phyloP scores from a whole-genome alignment of 2,888 invertebrate species.

The Resseliella maxima region DNA sequence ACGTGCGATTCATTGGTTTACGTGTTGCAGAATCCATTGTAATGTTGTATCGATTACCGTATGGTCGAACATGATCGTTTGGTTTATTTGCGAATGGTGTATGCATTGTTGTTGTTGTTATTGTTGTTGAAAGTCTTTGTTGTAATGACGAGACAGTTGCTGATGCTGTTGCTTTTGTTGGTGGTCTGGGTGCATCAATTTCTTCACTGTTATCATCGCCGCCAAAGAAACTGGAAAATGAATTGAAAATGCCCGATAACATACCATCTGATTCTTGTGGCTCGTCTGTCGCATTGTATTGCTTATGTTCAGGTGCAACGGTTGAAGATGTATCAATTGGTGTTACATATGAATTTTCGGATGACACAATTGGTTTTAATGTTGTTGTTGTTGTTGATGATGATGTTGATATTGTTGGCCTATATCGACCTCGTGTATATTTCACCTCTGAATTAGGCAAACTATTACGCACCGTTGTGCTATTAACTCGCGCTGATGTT shows the following conservation, averaged over 20 bases:
- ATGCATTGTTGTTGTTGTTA: neutral
- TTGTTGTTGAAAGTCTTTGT: neutral
- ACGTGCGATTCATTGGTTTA: slow-evolving; percentile 21
- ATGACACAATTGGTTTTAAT: slow-evolving; percentile 56
- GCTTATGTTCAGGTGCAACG: slow-evolving; percentile 56
- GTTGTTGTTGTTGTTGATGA: slow-evolving; percentile 56
- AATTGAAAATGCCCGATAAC: neutral
- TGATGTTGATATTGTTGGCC: neutral
- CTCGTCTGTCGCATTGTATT: neutral
- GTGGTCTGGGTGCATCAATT: neutral
- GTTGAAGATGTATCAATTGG: slow-evolving; percentile 58
- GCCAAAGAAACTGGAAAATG: neutral
- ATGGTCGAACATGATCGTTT: neutral
- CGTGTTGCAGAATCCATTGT: slow-evolving; percentile 41
- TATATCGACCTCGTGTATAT: slow-evolving; percentile 12
- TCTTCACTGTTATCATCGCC: slow-evolving; percentile 2
- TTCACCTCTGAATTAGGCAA: neutral
- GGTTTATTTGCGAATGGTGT: too few species aligned
- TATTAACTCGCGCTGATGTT: slow-evolving; percentile 58
- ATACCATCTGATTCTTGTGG: neutral
- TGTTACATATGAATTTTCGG: neutral
- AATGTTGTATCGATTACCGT: neutral
- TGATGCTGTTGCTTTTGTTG: slow-evolving; percentile 2
- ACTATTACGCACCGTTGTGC: slow-evolving; percentile 57
- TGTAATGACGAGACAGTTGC: neutral